Percentiles rank a stretch among this genome's conserved stretches.
phyloP scores from a whole-genome alignment of 1,140 invertebrate species.

The Prorops nasuta region DNA sequence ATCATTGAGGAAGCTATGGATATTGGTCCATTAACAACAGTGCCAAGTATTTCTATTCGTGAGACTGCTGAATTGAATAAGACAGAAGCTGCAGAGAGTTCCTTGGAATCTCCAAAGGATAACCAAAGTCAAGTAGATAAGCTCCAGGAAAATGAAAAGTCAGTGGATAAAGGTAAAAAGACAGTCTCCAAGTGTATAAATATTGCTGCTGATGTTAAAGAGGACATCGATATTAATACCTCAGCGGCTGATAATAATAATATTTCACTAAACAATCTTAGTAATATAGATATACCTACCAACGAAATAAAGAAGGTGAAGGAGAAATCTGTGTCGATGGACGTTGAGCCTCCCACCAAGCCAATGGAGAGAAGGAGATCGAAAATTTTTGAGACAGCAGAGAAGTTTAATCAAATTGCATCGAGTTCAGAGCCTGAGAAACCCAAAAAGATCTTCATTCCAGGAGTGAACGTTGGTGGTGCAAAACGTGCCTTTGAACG shows the following conservation, averaged over 20 bases:
- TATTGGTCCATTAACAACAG: slow-evolving; percentile 24
- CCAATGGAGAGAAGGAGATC: slow-evolving; percentile 62
- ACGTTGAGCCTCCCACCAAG: slow-evolving; percentile 36
- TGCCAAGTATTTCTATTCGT: slow-evolving; percentile 24
- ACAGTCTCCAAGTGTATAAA: slow-evolving; percentile 20
- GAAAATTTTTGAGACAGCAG: slow-evolving; percentile 69
- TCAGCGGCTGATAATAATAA: too few relatives aligned
- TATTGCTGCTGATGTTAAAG: too few relatives aligned
- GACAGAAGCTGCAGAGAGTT: slow-evolving; percentile 20
- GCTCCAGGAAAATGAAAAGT: too few relatives aligned
- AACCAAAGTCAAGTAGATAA: too few relatives aligned
- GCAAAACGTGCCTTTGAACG: slow-evolving; percentile 81
- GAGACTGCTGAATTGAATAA: slow-evolving; percentile 19
- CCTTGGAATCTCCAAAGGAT: too few relatives aligned
- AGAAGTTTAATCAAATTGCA: slow-evolving; percentile 67
- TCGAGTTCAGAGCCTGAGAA: slow-evolving; percentile 58
- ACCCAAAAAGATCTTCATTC: slow-evolving; percentile 77
- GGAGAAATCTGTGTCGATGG: slow-evolving; percentile 39
- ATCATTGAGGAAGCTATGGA: slow-evolving; percentile 46
- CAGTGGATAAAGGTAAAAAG: slow-evolving; percentile 29
- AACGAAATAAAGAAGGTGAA: slow-evolving; percentile 38
- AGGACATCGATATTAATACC: too few relatives aligned
- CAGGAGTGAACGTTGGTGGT: slow-evolving; percentile 78
- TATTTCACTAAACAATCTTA: too few relatives aligned
- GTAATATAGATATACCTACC: too few relatives aligned